Evolutionary conservation across 2,113 vertebrate species (phyloP).

Genomic region (Tauraco erythrolophus): DNA sequence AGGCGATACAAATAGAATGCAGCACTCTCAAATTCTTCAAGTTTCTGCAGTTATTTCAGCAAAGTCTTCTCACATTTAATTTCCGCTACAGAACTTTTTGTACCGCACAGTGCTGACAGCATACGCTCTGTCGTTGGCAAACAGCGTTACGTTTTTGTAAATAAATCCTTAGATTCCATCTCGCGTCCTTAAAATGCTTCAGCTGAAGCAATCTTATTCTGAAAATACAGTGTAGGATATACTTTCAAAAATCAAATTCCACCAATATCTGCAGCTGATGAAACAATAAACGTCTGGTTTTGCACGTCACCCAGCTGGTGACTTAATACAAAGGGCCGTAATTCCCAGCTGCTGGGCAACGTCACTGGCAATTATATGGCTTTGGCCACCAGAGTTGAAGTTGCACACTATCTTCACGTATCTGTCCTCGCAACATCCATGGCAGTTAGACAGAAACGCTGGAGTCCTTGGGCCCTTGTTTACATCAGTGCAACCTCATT

Average conservation of each 20-base stretch:
- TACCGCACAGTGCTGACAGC: not conserved
- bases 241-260: not conserved
- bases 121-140: not conserved
- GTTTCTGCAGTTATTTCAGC: not conserved
- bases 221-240: not conserved
- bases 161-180: not conserved
- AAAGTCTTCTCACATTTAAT: not conserved
- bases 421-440: rapidly evolving
- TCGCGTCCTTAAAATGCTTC: not conserved
- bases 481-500: not conserved
- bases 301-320: not conserved
- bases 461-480: not conserved
- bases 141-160: not conserved
- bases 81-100: not conserved
- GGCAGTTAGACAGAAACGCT: not conserved
- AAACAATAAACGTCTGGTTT: not conserved
- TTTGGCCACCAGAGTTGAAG: not conserved
- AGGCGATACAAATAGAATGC: not conserved
- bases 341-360: not conserved
- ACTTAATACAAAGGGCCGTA: not conserved
- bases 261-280: not conserved
- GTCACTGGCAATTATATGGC: not conserved
- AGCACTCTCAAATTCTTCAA: not conserved
- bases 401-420: not conserved
- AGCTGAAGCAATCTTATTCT: not conserved